These are phyloP conservation scores for Numida meleagris DNA, from an alignment of 2,113 vertebrate species.

Conservation along the genomic window DNA sequence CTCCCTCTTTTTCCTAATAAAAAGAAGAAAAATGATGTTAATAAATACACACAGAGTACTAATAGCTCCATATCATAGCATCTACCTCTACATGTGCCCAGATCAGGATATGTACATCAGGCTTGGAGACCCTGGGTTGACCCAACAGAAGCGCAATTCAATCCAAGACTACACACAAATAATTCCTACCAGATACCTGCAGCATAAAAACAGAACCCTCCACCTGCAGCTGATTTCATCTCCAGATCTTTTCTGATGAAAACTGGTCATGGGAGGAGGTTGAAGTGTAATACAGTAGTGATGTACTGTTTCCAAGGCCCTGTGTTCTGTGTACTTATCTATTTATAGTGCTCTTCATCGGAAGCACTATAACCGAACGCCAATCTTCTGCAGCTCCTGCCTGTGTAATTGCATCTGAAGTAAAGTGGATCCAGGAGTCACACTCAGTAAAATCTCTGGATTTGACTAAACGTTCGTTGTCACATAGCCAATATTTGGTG, in stretches of 20 bases:
- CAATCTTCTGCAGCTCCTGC: background rate
- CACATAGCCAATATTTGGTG: accelerated
- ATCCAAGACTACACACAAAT: background rate
- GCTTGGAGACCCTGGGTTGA: background rate
- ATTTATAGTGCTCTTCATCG: background rate
- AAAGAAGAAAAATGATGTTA: background rate
- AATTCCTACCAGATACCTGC: background rate
- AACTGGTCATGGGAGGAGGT: background rate
- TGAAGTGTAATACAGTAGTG: background rate
- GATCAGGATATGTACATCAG: accelerated
- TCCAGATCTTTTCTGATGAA: background rate
- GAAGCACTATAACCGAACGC: background rate
- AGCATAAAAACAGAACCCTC: background rate
- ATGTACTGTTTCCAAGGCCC: background rate
- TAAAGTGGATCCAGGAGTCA: background rate
- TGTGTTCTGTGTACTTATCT: background rate
- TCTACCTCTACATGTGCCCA: background rate
- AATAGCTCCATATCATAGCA: background rate
- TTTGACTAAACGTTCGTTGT: background rate
- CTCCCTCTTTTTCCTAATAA: background rate
- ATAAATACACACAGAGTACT: background rate
- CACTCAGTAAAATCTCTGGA: background rate
- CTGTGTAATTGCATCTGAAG: background rate
- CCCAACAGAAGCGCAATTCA: background rate
- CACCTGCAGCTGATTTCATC: background rate